These are phyloP conservation scores for Leucoraja ocellata DNA, from an alignment of 2,797 vertebrate species.

Conservation along the genomic window DNA sequence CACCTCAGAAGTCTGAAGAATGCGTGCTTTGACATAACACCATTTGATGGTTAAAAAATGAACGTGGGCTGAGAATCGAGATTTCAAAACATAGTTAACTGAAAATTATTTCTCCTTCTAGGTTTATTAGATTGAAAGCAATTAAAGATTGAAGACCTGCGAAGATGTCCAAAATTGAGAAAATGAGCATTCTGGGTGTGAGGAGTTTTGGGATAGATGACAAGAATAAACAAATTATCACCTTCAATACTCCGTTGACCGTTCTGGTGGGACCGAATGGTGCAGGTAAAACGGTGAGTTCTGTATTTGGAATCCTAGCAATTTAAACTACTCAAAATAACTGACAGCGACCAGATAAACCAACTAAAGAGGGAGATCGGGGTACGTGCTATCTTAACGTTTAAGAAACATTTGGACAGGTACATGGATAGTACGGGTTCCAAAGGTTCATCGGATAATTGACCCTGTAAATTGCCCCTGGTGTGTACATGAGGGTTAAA, in stretches of 20 bases:
- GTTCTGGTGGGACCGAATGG: conserved; percentile 94
- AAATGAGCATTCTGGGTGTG: conserved; percentile 94
- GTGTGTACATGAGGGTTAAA: no score
- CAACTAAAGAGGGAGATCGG: no score
- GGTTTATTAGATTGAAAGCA: not conserved
- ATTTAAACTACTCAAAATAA: not conserved
- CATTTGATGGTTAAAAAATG: no score
- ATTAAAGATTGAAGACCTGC: conserved; percentile 38
- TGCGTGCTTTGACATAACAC: no score
- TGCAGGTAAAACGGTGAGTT: conserved; percentile 90
- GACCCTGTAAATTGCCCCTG: no score
- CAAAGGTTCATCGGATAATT: no score
- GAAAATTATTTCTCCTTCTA: not conserved
- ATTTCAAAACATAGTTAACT: not conserved
- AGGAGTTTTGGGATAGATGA: conserved; percentile 94
- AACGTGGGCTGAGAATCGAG: no score
- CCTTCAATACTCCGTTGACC: conserved; percentile 81
- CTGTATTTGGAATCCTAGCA: no score
- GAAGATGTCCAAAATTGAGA: conserved; percentile 86
- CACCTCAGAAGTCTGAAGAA: no score
- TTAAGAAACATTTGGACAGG: no score
- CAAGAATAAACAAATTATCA: conserved; percentile 90
- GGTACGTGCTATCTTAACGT: no score
- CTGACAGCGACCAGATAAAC: not conserved
- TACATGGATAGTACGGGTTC: no score